Conservation (phyloP, 2,797 vertebrate species). For the Crenuchus spilurus region DNA sequence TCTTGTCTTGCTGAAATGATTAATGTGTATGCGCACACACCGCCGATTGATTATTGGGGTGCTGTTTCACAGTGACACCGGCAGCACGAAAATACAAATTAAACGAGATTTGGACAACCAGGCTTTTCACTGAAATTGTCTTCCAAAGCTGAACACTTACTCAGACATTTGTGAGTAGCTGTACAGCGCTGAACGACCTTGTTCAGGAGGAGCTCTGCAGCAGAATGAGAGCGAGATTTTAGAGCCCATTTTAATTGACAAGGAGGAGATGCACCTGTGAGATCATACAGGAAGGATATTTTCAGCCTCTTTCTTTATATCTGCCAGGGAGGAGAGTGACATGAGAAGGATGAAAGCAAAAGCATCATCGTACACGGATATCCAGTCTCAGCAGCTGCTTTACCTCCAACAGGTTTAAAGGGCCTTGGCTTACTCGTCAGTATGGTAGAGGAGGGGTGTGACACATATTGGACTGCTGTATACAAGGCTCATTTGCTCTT, state of each 20-base stretch:
- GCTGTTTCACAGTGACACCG: conserved; percentile 20
- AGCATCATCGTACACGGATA: not conserved
- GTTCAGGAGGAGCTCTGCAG: not conserved
- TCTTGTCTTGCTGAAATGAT: conserved; percentile 5
- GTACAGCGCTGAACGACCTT: not conserved
- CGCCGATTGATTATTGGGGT: conserved; percentile 37
- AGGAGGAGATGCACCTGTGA: conserved; percentile 20
- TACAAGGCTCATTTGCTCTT: not conserved
- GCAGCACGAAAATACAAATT: conserved; percentile 12
- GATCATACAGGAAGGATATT: conserved; percentile 7
- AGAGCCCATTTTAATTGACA: conserved; percentile 23
- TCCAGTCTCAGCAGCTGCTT: not conserved
- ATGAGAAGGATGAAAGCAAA: not conserved
- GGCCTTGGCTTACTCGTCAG: not conserved
- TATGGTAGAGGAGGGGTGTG: not conserved
- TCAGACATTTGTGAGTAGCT: not conserved
- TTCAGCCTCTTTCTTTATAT: not conserved
- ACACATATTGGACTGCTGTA: conserved; percentile 8
- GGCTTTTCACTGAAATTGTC: conserved; percentile 2
- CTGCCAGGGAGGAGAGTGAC: not conserved
- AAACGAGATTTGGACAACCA: conserved; percentile 25
- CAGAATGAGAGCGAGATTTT: not conserved
- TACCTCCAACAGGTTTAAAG: not conserved
- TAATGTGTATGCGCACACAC: conserved; percentile 16
- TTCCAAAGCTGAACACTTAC: not conserved